Conservation (phyloP, 2,888 invertebrate species). For the Tiliacea citrago region DNA sequence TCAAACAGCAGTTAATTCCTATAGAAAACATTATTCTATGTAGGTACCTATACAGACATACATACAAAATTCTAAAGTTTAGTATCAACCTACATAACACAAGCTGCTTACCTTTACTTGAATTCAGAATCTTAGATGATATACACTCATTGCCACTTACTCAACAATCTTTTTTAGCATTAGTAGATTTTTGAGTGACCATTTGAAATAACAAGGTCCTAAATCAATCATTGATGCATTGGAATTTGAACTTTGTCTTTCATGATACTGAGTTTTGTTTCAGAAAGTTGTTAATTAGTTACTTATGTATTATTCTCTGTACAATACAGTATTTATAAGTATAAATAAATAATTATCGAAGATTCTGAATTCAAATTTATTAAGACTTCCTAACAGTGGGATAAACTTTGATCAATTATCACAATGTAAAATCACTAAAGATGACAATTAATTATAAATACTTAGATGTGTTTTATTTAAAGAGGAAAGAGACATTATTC, state of each 20-base stretch:
- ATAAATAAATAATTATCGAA: not conserved
- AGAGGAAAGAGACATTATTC: not conserved
- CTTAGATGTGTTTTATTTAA: not conserved
- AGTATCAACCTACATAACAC: not conserved
- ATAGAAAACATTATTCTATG: not conserved
- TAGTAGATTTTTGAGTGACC: not conserved
- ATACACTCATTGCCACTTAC: not conserved
- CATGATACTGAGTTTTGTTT: not conserved
- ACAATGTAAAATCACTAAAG: constrained; percentile 38
- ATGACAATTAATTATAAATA: constrained; percentile 3
- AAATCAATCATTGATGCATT: not conserved
- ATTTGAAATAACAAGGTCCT: not conserved
- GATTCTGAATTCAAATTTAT: constrained; percentile 14
- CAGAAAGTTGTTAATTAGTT: not conserved
- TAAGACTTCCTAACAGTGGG: not conserved
- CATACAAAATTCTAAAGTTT: constrained; percentile 7
- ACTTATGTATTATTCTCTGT: not conserved
- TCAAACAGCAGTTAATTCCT: not conserved
- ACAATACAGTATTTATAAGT: not conserved
- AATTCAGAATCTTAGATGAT: constrained; percentile 18
- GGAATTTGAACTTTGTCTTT: not conserved
- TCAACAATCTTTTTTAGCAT: not conserved
- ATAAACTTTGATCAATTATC: constrained; percentile 20
- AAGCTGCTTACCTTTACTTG: not conserved
- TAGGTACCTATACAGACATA: not conserved